Evolutionary conservation across 2,113 vertebrate species (phyloP).

Genomic region (Xenopus borealis): DNA sequence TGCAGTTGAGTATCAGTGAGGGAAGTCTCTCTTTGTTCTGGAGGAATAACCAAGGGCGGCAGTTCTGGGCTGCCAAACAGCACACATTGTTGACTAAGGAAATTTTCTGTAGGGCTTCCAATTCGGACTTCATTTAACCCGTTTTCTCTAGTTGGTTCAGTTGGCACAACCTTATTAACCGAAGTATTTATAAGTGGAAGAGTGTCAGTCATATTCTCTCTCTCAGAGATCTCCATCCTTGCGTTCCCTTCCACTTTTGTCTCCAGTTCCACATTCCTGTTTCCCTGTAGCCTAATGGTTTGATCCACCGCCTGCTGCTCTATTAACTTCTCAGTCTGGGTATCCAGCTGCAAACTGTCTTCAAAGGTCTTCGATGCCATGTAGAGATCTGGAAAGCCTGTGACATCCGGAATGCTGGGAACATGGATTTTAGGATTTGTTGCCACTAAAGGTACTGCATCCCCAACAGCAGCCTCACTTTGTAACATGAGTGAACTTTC

Average conservation of each 20-base stretch:
- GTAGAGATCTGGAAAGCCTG: constrained; percentile 65
- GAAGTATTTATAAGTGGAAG: constrained; percentile 22
- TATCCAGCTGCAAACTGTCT: constrained; percentile 89
- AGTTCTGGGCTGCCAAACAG: constrained; percentile 43
- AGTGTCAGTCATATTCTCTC: not conserved
- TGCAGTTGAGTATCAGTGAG: constrained; percentile 87
- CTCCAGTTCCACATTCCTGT: constrained; percentile 3
- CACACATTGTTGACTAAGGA: constrained; percentile 15
- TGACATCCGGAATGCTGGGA: constrained; percentile 45
- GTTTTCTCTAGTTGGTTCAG: constrained; percentile 19
- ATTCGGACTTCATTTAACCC: constrained; percentile 30
- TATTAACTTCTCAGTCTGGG: constrained; percentile 85
- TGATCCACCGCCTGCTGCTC: constrained; percentile 62
- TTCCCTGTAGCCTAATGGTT: constrained; percentile 47
- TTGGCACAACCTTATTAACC: constrained; percentile 10
- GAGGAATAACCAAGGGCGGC: constrained; percentile 18
- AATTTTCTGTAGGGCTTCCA: constrained; percentile 7
- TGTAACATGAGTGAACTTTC: too few species aligned
- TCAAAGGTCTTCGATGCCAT: constrained; percentile 68
- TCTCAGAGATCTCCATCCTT: constrained; percentile 13
- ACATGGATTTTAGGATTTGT: constrained; percentile 7
- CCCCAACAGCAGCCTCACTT: too few species aligned
- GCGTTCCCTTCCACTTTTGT: constrained; percentile 17
- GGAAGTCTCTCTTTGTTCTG: constrained; percentile 66
- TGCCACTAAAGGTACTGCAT: too few species aligned